A percentile compares a stretch with the other conserved stretches of the same genome.
Conservation (phyloP, 2,888 invertebrate species). For the Sipha maydis region DNA sequence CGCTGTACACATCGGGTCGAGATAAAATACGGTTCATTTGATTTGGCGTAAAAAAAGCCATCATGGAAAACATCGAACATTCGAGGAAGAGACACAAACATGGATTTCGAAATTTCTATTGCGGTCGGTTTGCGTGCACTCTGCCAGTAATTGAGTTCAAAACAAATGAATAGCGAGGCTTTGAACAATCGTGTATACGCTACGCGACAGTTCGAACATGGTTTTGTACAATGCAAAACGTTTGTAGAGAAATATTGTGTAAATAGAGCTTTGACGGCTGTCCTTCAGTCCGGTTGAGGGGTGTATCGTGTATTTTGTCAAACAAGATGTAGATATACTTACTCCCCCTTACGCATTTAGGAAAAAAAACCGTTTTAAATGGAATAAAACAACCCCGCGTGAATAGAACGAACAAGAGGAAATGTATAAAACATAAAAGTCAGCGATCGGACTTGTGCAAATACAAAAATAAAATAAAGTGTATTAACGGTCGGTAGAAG, state of each 20-base stretch:
- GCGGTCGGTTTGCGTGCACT: neutral
- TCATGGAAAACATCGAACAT: too few species aligned
- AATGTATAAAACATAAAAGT: slow-evolving; percentile 48
- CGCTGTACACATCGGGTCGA: neutral
- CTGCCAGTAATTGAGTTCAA: neutral
- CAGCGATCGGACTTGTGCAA: slow-evolving; percentile 40
- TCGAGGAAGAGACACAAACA: too few species aligned
- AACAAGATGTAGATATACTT: slow-evolving; percentile 44
- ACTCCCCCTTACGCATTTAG: slow-evolving; percentile 16
- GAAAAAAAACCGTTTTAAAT: slow-evolving; percentile 52
- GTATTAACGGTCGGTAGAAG: neutral
- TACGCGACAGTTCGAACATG: neutral
- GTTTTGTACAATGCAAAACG: neutral
- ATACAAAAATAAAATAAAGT: slow-evolving; percentile 34
- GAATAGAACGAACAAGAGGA: slow-evolving; percentile 17
- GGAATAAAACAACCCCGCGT: slow-evolving; percentile 53
- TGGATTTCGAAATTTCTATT: neutral
- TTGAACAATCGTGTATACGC: neutral
- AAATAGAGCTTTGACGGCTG: slow-evolving; percentile 27
- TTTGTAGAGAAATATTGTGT: slow-evolving; percentile 17
- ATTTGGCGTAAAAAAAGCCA: too few species aligned
- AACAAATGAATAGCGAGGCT: slow-evolving; percentile 7
- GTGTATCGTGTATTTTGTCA: slow-evolving; percentile 36
- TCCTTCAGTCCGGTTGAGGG: slow-evolving; percentile 12
- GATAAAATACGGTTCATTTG: too few species aligned